A percentile compares a stretch with the other conserved stretches of the same genome.
Evolutionary conservation across 2,113 vertebrate species (phyloP).

Genomic region (Leuciscus idus): DNA sequence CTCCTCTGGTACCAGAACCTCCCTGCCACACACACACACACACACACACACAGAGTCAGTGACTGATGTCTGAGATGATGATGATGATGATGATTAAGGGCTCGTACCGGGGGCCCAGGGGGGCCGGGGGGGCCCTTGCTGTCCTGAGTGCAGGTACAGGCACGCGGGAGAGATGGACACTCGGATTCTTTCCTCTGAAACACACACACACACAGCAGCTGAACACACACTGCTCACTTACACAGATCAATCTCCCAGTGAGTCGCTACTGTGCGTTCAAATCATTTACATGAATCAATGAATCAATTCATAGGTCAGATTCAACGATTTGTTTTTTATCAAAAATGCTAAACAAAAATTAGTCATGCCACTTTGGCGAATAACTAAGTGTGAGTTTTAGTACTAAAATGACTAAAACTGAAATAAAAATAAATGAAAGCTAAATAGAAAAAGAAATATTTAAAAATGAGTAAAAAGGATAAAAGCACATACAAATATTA

Average conservation of each 20-base stretch:
- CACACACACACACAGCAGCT: conserved; percentile 27
- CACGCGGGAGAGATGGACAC: conserved; percentile 89
- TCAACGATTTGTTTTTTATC: too few species aligned
- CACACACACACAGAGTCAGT: conserved; percentile 7
- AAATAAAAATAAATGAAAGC: too few species aligned
- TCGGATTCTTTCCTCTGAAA: conserved; percentile 89
- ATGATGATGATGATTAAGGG: background rate
- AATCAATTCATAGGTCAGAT: background rate
- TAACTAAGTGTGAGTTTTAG: too few species aligned
- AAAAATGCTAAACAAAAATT: too few species aligned
- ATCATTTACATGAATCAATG: background rate
- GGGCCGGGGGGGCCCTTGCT: conserved; percentile 89
- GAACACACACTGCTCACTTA: too few species aligned
- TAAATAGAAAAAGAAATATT: too few species aligned
- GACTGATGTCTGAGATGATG: background rate
- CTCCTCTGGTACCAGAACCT: conserved; percentile 89
- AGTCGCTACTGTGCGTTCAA: too few species aligned
- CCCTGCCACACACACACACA: conserved; percentile 77
- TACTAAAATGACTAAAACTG: too few species aligned
- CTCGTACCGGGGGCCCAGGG: conserved; percentile 83
- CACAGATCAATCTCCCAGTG: too few species aligned
- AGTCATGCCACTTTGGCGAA: too few species aligned
- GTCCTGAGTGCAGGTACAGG: conserved; percentile 93
- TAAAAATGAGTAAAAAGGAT: too few species aligned
- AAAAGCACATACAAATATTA: too few species aligned